A percentile compares a stretch with the other conserved stretches of the same genome.
Evolutionary conservation across 2,888 invertebrate species (phyloP).

Genomic region (Colostygia pectinataria): DNA sequence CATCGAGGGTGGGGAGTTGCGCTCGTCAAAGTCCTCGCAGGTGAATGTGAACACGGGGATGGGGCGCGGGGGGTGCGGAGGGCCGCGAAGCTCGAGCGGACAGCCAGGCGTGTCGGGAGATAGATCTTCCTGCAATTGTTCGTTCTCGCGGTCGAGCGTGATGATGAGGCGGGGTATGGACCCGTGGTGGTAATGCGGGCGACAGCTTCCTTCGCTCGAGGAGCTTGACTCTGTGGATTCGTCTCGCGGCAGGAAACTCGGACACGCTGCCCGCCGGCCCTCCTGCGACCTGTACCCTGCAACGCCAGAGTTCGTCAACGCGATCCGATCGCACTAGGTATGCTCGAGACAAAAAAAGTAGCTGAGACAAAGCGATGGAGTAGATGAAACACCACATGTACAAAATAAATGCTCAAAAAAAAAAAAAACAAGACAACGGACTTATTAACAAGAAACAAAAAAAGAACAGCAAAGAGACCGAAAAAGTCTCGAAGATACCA

Average conservation of each 20-base stretch:
- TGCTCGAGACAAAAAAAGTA: constrained; percentile 4
- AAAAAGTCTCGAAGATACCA: background rate
- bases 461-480: background rate
- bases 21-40: constrained; percentile 69
- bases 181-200: constrained; percentile 56
- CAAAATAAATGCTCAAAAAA: constrained; percentile 4
- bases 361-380: constrained; percentile 20
- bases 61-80: constrained; percentile 49
- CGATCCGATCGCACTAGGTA: background rate
- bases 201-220: constrained; percentile 65
- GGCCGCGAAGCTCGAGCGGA: constrained; percentile 54
- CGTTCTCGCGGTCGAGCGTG: constrained; percentile 68
- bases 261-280: constrained; percentile 37
- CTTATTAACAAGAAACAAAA: constrained; percentile 1
- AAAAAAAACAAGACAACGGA: no score
- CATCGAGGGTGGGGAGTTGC: constrained; percentile 16
- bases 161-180: constrained; percentile 73
- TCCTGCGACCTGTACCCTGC: constrained; percentile 66
- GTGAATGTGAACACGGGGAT: constrained; percentile 76
- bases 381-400: background rate
- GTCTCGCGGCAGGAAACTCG: constrained; percentile 43
- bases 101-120: constrained; percentile 71
- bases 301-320: constrained; percentile 35
- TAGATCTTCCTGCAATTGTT: constrained; percentile 64
- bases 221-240: constrained; percentile 74